Evolutionary conservation across 1,140 invertebrate species (phyloP), one percentile per base, ranked within the genome.

Genomic region (Steinernema feltiae): DNA sequence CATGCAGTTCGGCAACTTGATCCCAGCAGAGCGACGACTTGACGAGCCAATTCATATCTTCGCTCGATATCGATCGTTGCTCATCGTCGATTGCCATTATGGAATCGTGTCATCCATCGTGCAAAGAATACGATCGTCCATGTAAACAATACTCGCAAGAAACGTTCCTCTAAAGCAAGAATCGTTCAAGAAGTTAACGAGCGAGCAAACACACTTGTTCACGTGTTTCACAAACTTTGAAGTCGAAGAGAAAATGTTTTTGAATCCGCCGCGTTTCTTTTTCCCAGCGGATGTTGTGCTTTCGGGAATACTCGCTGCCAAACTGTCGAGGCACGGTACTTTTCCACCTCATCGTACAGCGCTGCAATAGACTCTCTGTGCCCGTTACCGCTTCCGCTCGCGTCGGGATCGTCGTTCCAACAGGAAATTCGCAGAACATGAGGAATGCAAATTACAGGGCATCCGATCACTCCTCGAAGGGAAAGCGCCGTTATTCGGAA

Each of bases 11-110:
- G 31, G 53, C 71, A 32, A 79, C 70, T 48, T 79, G 78, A 29
- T 96, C 93, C 95, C 95, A 98, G 0, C 92, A 93, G 86, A 93
- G 95, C 0, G 94, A 92, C 18, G 93, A 90, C 90, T 98, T 97
- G 91, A 97, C 93, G 0, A 98, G 89, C 95, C 95, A 98, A 87
- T 98, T 63, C 53, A 27, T 63, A 63, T 63, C 53, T 27, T 63
- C 53, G 53, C 24, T 63, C 3, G 53, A 63, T 63, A 63, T 63
- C 24, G 53, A 63, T 63, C 53, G 93, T 86, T 95, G 94, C 87
- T 98, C 95, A 88, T 98, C 95, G 87, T 98, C 95, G 18, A 98
- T 92, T 88, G 97, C 94, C 79, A 98, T 92, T 32, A 96, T 93
- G 96, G 96, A 48, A 97, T 88, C 87, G 94, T 94, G 80, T 98